phyloP scores from a whole-genome alignment of 2,113 vertebrate genomes.

The Phrynosoma platyrhinos region DNA sequence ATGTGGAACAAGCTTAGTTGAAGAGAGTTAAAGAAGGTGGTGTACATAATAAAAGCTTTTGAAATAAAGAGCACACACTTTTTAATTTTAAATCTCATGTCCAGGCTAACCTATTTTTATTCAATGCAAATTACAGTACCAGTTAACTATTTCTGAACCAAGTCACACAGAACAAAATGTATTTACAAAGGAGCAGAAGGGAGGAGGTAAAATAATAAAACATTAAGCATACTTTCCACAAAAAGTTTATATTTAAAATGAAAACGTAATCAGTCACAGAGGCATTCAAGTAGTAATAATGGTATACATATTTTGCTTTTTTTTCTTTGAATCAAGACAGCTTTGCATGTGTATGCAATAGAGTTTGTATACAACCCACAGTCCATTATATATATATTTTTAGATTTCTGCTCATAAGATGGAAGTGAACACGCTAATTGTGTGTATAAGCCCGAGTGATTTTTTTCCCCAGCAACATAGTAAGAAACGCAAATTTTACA shows the following conservation, averaged over 20 bases:
- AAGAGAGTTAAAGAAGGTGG: constrained; percentile 24
- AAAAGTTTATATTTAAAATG: constrained; percentile 90
- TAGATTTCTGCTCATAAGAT: constrained; percentile 82
- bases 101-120: constrained; percentile 99
- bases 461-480: constrained; percentile 82
- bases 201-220: constrained; percentile 82
- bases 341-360: constrained; percentile 80
- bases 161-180: constrained; percentile 95
- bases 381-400: constrained; percentile 81
- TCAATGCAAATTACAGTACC: constrained; percentile 99
- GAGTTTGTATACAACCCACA: constrained; percentile 79
- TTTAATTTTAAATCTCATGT: constrained; percentile 88
- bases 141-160: constrained; percentile 99
- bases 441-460: constrained; percentile 84
- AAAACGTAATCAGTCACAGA: constrained; percentile 97
- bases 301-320: constrained; percentile 95
- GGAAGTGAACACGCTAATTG: constrained; percentile 87
- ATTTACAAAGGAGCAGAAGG: constrained; percentile 90
- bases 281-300: constrained; percentile 99
- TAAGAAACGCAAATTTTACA: constrained; percentile 91
- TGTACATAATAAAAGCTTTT: constrained; percentile 60
- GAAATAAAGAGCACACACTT: constrained; percentile 87
- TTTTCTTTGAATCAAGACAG: constrained; percentile 88
- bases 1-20: constrained; percentile 20
- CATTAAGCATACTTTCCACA: constrained; percentile 97